Base-by-base conservation (phyloP, 2,113 vertebrate genomes). In the Herpetotheres cachinnans region DNA sequence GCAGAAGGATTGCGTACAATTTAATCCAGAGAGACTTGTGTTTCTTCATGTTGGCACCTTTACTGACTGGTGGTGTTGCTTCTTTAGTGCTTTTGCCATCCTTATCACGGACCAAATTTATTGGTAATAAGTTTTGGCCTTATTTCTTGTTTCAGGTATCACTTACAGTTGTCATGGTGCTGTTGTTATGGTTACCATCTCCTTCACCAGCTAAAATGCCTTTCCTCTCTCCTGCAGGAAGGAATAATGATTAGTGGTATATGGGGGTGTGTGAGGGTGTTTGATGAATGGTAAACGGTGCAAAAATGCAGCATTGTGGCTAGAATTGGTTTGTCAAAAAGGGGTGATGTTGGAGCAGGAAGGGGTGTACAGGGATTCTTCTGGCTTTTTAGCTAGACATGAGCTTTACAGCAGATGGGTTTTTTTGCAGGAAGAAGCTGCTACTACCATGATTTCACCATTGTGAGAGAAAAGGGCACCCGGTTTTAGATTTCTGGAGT, bases 171-270 rank as follows among this genome's bases (percentile, higher is more conserved):
- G 94, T 91, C 91, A 93, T 94, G 81, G 95, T 91, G 86, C 86
- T 89, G 94, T 97, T 93, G 92, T 91, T 91, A 95, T 89, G 93
- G 95, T 93, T 89, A 95, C 95, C 52, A 49, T 66, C 65, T 89
- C 73, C 69, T 85, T 94, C 77, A 34, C 36, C 40, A 34, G 83
- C 77, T 93, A 38, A 66, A 84, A 79, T 13, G 32, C 78, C 70
- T 95, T 86, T 87, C 76, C 89, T 84, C 44, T 76, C 63, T 95
- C 47, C 84, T 72, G 84, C 74, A 82, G 95, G 95, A 95, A 90
- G 54, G 62, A 69, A 16, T 94, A 49, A 73, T 32, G 46, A 42
- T 66, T 62, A 77, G 73, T 47, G 86, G 50, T 76, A 63, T 71
- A 44, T 69, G 56, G 40, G 22, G 5, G 62, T 6, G n/a, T 58